A percentile compares a stretch with the other conserved stretches of the same genome.
These are phyloP conservation scores for Drosophila watanabei DNA, from an alignment of 1,140 invertebrate species.

Conservation along the genomic window DNA sequence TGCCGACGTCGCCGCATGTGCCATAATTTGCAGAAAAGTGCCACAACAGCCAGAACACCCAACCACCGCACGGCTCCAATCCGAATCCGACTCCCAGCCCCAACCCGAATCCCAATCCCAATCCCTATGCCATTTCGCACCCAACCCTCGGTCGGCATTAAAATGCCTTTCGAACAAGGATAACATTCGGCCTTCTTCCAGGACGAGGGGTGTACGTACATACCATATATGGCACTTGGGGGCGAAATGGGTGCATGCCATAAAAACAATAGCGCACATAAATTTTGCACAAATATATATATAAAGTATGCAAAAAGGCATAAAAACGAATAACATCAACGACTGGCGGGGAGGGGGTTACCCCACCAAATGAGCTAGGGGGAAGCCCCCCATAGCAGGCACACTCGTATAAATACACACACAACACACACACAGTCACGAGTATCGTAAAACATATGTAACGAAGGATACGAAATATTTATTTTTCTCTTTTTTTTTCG, in stretches of 20 bases:
- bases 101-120: slow-evolving; percentile 1
- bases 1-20: slow-evolving; percentile 71
- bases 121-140: slow-evolving; percentile 4
- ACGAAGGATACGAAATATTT: slow-evolving; percentile 54
- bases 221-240: slow-evolving; percentile 58
- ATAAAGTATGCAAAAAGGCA: slow-evolving; percentile 84
- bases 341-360: neutral
- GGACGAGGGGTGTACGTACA: slow-evolving; percentile 15
- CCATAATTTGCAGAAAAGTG: slow-evolving; percentile 81
- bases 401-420: slow-evolving; percentile 21
- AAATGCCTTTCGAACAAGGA: slow-evolving; percentile 69
- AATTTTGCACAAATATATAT: slow-evolving; percentile 78
- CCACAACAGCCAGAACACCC: slow-evolving; percentile 49
- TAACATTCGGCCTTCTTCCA: slow-evolving; percentile 65
- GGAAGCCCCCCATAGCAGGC: slow-evolving; percentile 10
- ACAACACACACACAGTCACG: slow-evolving; percentile 19
- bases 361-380: slow-evolving; percentile 28
- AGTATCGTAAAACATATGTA: slow-evolving; percentile 76
- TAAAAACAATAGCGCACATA: slow-evolving; percentile 85
- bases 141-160: slow-evolving; percentile 35
- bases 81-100: slow-evolving; percentile 1
- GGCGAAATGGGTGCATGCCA: slow-evolving; percentile 83
- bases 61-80: slow-evolving; percentile 34
- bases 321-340: slow-evolving; percentile 64
- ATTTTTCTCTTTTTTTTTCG: slow-evolving; percentile 16